Evolutionary conservation across 2,888 invertebrate genomes (phyloP), one percentile per base, ranked within the genome.

Genomic region (Galeruca laticollis): DNA sequence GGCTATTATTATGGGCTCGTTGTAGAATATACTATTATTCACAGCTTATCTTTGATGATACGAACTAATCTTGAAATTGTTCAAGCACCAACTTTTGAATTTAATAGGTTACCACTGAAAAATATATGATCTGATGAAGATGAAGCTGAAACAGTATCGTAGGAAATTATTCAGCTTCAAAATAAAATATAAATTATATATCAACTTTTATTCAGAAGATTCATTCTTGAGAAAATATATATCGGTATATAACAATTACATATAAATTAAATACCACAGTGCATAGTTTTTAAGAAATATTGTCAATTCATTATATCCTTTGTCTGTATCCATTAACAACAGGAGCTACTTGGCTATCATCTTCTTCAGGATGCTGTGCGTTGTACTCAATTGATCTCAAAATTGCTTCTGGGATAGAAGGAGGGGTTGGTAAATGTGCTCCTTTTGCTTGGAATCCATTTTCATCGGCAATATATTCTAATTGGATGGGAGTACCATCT

Each of bases 381-480:
- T 92, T 87, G 82, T 88, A 91, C 47, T 88, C 91, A 59, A 92
- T 84, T 31, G 92, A 89, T 66, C 89, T 88, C 79, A 90, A 89
- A 78, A 93, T 93, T 64, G 89, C 90, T 70, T 87, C 89, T 61
- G 93, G 93, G 71, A 92, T 90, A 71, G 92, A 92, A 49, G 91
- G 92, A 33, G 92, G 87, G 1, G 89, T 90, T 35, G 88, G 87
- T 69, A 88, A 75, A 79, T 88, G 86, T 15, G 84, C 86, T 47
- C 87, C 87, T 77, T 83, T 79, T 2, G 88, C 87, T 80, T 87
- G 87, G 86, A 87, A 90, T 60, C 90, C 90, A 76, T 89, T 89
- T 73, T 90, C 89, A 73, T 90, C 89, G 69, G 89, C 89, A n/a
- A 88, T 86, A 81, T 88, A 90, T 31, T 73, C 66, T 1, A 80